These are phyloP conservation scores for Musca domestica DNA, from an alignment of 1,140 invertebrate genomes.

Conservation along the genomic window DNA sequence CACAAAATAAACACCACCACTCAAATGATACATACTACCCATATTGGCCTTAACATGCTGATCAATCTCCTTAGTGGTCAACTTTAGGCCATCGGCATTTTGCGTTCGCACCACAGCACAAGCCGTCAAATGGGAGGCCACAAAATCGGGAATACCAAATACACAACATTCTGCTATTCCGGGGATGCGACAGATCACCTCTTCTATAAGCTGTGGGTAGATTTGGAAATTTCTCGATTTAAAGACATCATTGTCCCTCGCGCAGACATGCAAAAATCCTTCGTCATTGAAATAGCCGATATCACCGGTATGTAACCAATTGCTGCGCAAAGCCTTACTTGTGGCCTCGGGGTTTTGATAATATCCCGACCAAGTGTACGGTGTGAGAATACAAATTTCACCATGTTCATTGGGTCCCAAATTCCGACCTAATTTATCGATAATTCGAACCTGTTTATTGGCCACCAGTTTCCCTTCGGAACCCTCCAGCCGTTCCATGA, in stretches of 20 bases:
- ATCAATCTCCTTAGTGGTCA: slow-evolving; percentile 62
- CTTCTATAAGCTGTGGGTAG: slow-evolving; percentile 83
- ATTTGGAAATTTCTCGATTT: slow-evolving; percentile 71
- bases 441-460: slow-evolving; percentile 40
- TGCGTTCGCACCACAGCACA: slow-evolving; percentile 47
- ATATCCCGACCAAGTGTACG: slow-evolving; percentile 59
- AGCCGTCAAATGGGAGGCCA: slow-evolving; percentile 42
- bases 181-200: slow-evolving; percentile 69
- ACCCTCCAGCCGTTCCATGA: slow-evolving; percentile 38
- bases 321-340: slow-evolving; percentile 60
- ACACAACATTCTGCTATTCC: slow-evolving; percentile 78
- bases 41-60: slow-evolving; percentile 64
- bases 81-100: slow-evolving; percentile 43
- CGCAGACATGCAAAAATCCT: slow-evolving; percentile 65
- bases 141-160: slow-evolving; percentile 71
- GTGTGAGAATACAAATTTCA: slow-evolving; percentile 60
- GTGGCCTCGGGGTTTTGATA: slow-evolving; percentile 62
- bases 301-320: slow-evolving; percentile 69
- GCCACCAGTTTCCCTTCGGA: slow-evolving; percentile 45
- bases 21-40: slow-evolving; percentile 67
- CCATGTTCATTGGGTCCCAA: slow-evolving; percentile 54
- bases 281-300: slow-evolving; percentile 67
- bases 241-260: slow-evolving; percentile 73
- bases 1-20: slow-evolving; percentile 62
- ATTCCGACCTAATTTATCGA: slow-evolving; percentile 36